A percentile compares a stretch with the other conserved stretches of the same genome.
These are phyloP conservation scores for Drosophila santomea DNA, from an alignment of 1,140 invertebrate species.

Conservation along the genomic window DNA sequence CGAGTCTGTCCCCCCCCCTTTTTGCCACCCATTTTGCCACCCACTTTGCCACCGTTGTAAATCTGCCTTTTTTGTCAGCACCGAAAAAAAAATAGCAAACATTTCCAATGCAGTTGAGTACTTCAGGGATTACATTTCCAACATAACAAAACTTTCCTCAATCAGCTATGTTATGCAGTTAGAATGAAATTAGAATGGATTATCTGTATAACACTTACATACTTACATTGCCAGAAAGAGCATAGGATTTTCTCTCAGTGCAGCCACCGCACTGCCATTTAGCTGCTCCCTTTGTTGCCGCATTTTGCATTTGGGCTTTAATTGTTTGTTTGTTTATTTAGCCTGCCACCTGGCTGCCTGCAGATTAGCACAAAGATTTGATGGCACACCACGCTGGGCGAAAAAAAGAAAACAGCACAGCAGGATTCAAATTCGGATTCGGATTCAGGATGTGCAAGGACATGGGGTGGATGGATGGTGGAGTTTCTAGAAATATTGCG, in stretches of 20 bases:
- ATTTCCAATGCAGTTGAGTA: too few species aligned
- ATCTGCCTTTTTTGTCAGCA: constrained; percentile 4
- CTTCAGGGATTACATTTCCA: too few species aligned
- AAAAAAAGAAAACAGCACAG: not conserved
- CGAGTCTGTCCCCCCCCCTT: constrained; percentile 1
- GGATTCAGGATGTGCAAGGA: not conserved
- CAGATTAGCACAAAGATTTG: constrained; percentile 75
- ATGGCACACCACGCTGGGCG: constrained; percentile 56
- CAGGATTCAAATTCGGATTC: not conserved
- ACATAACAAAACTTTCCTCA: too few species aligned
- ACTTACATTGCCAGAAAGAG: too few species aligned
- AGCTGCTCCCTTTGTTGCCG: not conserved
- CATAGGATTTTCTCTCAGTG: constrained; percentile 4
- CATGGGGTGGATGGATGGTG: too few species aligned
- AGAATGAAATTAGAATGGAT: too few species aligned
- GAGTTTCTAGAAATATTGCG: constrained; percentile 37
- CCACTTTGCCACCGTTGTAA: not conserved
- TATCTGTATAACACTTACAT: too few species aligned
- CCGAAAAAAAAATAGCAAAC: not conserved
- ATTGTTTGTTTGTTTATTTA: constrained; percentile 77
- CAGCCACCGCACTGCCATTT: constrained; percentile 5
- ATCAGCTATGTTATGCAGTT: too few species aligned
- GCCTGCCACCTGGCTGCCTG: constrained; percentile 59
- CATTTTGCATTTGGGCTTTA: constrained; percentile 46
- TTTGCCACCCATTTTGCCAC: not conserved